phyloP scores from a whole-genome alignment of 2,797 vertebrate genomes.

The Acanthurus lineatus region DNA sequence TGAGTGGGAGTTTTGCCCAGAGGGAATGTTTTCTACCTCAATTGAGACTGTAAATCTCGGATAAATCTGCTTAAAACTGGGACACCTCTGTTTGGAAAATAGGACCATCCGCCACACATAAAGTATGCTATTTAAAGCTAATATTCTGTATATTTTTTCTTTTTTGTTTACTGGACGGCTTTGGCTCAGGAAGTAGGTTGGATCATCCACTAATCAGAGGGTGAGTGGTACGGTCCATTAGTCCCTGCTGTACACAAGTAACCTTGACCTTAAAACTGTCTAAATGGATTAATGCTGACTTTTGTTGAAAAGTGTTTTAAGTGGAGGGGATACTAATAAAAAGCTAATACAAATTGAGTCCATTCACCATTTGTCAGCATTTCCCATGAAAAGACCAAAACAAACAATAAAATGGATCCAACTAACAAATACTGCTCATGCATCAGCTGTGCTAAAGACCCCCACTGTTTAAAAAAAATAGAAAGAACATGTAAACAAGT shows the following conservation, averaged over 20 bases:
- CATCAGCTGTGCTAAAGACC: neutral
- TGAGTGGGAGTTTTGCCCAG: conserved; percentile 77
- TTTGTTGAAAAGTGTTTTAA: too few species aligned
- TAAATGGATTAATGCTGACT: too few species aligned
- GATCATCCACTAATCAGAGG: too few species aligned
- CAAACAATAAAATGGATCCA: conserved; percentile 21
- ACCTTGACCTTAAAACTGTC: too few species aligned
- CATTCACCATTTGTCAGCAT: too few species aligned
- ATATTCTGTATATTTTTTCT: conserved; percentile 10
- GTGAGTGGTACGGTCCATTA: too few species aligned
- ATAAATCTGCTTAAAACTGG: conserved; percentile 81
- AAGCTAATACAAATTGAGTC: too few species aligned
- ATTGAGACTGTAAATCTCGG: conserved; percentile 69
- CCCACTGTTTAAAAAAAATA: neutral
- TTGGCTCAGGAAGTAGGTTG: too few species aligned
- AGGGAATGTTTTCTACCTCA: conserved; percentile 76
- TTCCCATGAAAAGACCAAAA: conserved; percentile 22
- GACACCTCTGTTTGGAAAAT: conserved; percentile 75
- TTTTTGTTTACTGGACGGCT: neutral
- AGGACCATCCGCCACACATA: conserved; percentile 49
- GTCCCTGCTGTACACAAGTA: too few species aligned
- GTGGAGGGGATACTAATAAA: too few species aligned
- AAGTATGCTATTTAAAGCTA: conserved; percentile 42
- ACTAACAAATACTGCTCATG: neutral
- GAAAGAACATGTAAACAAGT: neutral